phyloP scores from a whole-genome alignment of 2,113 vertebrate genomes.

The Hassar affinis region DNA sequence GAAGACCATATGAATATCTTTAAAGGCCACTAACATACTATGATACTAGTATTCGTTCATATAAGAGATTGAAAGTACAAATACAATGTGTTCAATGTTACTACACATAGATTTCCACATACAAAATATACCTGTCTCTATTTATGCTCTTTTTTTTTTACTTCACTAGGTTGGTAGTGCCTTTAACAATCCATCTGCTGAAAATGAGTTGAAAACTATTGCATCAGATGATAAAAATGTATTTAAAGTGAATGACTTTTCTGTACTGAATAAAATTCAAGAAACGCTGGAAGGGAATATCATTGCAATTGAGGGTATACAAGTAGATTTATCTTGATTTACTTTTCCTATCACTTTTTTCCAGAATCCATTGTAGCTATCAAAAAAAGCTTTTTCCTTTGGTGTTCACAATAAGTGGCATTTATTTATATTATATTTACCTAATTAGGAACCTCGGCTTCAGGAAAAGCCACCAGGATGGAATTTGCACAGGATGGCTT shows the following conservation, averaged over 20 bases:
- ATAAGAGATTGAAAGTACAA: neutral
- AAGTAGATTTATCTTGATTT: neutral
- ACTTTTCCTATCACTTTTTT: neutral
- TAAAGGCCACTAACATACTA: neutral
- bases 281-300: slow-evolving; percentile 76
- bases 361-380: neutral
- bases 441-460: slow-evolving; percentile 60
- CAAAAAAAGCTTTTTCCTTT: neutral
- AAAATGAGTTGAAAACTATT: slow-evolving; percentile 57
- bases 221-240: slow-evolving; percentile 62
- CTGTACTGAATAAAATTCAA: slow-evolving; percentile 71
- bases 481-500: slow-evolving; percentile 72
- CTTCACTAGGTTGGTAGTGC: slow-evolving; percentile 67
- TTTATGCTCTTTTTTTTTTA: slow-evolving; percentile 34
- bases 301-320: slow-evolving; percentile 82
- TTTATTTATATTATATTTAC: neutral
- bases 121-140: neutral
- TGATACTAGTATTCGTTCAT: neutral
- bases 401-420: neutral
- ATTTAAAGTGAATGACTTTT: slow-evolving; percentile 73
- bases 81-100: neutral
- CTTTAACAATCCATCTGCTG: accelerated
- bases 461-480: slow-evolving; percentile 61
- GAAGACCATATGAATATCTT: neutral
- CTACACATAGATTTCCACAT: neutral